Conservation (phyloP, 2,888 invertebrate genomes). For the Pristionchus japonicus region DNA sequence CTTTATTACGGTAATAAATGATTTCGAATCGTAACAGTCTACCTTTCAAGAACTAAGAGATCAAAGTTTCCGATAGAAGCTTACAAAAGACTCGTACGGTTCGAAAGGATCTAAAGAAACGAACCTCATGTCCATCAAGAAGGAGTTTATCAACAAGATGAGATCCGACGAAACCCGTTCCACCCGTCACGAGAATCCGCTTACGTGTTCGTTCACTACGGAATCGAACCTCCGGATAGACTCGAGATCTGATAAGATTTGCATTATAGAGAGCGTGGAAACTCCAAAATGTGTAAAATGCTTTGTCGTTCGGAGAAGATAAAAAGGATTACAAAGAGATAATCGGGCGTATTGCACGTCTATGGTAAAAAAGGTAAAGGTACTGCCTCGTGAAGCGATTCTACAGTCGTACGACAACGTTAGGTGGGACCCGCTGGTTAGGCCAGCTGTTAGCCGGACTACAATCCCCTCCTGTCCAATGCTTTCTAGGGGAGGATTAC, state of each 20-base stretch:
- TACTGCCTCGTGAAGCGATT: too few species aligned
- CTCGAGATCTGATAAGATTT: conserved; percentile 16
- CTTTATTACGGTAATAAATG: not conserved
- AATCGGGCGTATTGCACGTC: not conserved
- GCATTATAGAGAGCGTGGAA: too few species aligned
- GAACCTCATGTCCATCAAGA: conserved; percentile 81
- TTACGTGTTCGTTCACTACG: conserved; percentile 92
- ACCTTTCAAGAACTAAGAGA: not conserved
- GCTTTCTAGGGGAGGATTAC: too few species aligned
- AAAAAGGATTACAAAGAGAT: not conserved
- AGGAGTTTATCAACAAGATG: conserved; percentile 95
- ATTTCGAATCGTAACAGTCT: not conserved
- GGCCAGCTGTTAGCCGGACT: too few species aligned
- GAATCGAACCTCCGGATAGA: conserved; percentile 88
- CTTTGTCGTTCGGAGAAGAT: not conserved
- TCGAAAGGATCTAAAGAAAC: not conserved
- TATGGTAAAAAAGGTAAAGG: too few species aligned
- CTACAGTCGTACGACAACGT: too few species aligned
- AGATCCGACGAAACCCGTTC: conserved; percentile 82
- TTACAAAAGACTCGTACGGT: not conserved
- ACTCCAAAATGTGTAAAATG: not conserved
- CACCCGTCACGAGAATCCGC: conserved; percentile 85
- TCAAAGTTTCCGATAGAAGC: not conserved
- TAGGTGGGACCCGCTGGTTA: too few species aligned
- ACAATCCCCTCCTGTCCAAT: too few species aligned